Evolutionary conservation across 2,113 vertebrate genomes (phyloP).

Genomic region (Bettongia penicillata): DNA sequence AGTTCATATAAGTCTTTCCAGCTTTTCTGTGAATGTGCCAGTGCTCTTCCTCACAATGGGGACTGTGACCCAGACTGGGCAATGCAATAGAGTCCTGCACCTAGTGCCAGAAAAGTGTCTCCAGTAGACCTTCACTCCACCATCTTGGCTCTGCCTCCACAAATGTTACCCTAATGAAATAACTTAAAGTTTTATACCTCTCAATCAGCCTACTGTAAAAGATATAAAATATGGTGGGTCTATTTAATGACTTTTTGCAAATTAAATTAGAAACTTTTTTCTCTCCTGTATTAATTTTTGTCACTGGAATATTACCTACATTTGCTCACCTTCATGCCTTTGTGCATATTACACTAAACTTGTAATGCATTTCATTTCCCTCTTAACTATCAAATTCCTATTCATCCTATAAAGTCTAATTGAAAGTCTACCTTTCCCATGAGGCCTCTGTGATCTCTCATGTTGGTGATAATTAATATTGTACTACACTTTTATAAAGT

Average conservation of each 20-base stretch:
- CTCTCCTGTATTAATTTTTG: no score
- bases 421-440: neutral
- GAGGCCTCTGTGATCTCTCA: neutral
- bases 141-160: neutral
- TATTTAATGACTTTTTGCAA: slow-evolving; percentile 46
- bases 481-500: slow-evolving; percentile 2
- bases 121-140: neutral
- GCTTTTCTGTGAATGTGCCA: no score
- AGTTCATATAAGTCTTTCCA: no score
- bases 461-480: neutral
- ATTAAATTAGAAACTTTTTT: slow-evolving; percentile 35
- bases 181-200: slow-evolving; percentile 16
- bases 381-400: neutral
- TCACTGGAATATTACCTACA: no score
- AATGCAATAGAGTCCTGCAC: no score
- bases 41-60: no score
- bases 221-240: neutral
- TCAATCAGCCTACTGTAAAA: slow-evolving; percentile 32
- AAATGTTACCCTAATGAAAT: neutral
- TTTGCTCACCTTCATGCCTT: neutral
- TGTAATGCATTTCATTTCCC: neutral
- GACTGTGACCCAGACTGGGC: no score
- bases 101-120: no score
- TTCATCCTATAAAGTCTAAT: neutral
- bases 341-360: neutral